phyloP scores from a whole-genome alignment of 2,113 vertebrate genomes.

The Cyphomyrus discorhynchus region DNA sequence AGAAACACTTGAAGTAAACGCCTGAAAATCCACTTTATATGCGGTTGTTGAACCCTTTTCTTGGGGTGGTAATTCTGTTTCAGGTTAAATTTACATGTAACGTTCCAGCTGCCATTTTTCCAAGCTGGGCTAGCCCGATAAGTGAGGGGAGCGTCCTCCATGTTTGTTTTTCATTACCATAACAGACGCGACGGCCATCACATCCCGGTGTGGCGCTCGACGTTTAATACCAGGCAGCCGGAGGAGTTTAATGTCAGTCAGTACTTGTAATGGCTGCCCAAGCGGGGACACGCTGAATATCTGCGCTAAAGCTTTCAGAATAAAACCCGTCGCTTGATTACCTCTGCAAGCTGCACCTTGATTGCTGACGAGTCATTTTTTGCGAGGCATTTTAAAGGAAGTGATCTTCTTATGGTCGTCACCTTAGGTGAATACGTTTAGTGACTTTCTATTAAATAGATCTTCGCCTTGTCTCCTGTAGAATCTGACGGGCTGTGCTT shows the following conservation, averaged over 20 bases:
- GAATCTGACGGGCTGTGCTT: slow-evolving; percentile 83
- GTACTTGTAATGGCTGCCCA: neutral
- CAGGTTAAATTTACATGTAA: neutral
- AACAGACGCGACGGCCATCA: neutral
- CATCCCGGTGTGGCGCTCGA: neutral
- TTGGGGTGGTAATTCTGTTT: neutral
- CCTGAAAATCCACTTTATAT: neutral
- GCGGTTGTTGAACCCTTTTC: neutral
- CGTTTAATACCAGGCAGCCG: neutral
- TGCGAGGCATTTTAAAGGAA: neutral
- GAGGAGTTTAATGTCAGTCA: slow-evolving; percentile 21
- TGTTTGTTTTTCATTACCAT: neutral
- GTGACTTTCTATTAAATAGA: neutral
- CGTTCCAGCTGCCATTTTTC: neutral
- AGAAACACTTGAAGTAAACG: neutral
- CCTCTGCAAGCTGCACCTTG: neutral
- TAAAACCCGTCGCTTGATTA: neutral
- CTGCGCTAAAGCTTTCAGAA: neutral
- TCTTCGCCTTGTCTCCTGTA: slow-evolving; percentile 34
- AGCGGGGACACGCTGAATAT: slow-evolving; percentile 9
- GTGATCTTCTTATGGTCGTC: neutral
- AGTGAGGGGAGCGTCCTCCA: neutral
- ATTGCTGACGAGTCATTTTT: neutral
- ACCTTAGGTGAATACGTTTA: neutral
- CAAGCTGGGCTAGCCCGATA: neutral